Percentiles rank a stretch among this genome's conserved stretches.
phyloP scores from a whole-genome alignment of 2,888 invertebrate species.

The Drosophila multiciliata region DNA sequence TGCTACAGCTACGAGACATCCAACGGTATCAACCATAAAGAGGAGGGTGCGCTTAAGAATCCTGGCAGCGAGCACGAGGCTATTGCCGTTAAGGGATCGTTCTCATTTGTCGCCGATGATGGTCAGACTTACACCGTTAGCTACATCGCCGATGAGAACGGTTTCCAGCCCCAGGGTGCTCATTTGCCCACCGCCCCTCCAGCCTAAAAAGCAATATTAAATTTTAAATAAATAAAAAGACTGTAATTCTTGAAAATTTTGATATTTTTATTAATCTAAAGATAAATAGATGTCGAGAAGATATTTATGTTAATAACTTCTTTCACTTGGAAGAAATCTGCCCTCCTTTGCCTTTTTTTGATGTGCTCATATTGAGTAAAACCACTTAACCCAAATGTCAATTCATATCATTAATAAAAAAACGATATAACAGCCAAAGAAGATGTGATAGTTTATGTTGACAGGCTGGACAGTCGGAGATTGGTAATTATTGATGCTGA shows the following conservation, averaged over 20 bases:
- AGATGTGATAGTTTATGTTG: too few species aligned
- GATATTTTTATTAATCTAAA: background rate
- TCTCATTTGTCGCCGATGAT: constrained; percentile 86
- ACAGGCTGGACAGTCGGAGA: background rate
- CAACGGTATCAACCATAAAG: too few species aligned
- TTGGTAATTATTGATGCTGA: background rate
- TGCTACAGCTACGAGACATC: too few species aligned
- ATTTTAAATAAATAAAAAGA: constrained; percentile 13
- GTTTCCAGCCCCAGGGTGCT: constrained; percentile 85
- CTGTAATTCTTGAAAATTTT: constrained; percentile 1
- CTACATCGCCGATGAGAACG: constrained; percentile 83
- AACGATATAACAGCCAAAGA: too few species aligned
- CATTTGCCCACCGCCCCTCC: constrained; percentile 84
- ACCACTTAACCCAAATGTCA: too few species aligned
- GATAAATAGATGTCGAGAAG: background rate
- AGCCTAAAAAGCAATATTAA: constrained; percentile 44
- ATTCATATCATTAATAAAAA: too few species aligned
- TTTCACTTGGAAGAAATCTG: background rate
- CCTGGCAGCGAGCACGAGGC: too few species aligned
- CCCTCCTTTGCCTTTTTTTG: too few species aligned
- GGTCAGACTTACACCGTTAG: constrained; percentile 87
- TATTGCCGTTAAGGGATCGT: constrained; percentile 68
- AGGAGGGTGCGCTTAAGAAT: too few species aligned
- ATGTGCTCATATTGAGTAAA: too few species aligned
- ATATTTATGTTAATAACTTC: background rate